Base-by-base conservation (phyloP, 2,797 vertebrate genomes). In the Sphaeramia orbicularis region DNA sequence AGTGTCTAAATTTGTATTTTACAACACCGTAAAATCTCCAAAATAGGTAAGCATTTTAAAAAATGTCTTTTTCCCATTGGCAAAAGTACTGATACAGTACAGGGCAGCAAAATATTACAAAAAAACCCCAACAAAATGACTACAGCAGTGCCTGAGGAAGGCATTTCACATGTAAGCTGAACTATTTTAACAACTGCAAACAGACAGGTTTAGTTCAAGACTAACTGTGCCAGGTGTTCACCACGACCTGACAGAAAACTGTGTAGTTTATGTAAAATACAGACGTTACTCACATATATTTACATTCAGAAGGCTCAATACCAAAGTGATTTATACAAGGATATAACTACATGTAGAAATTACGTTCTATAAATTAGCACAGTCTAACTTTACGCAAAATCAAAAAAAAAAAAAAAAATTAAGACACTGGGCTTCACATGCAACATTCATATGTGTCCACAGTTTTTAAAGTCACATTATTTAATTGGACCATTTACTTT, bases 11-110 rank as follows among this genome's bases (percentile, higher is more conserved):
- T 44, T 54, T 30, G 10, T 53, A 52, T 44, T 27, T 44, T 36
- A 70, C 35, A 60, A 32, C 65, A 69, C n/a, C 58, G 16, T 58
- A 55, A 56, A 53, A 43, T 62, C 54, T 77, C 21, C 21, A 65
- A 53, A 48, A n/a, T 42, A 12, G 51, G 2, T 62, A 47, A 41
- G 30, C 37, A 59, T 24, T 14, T 69, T n/a, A 19, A 68, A 47
- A 53, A 68, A 65, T 10, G 1, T 36, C 8, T 37, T 42, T 57
- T 15, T 10, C 41, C 18, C 13, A 27, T 40, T 56, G 50, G 48
- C 66, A 58, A 19, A 66, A 65, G 82, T 86, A 85, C 88, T 88
- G 85, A 83, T 86, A 75, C 85, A 86, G 84, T 86, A 88, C 82
- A 84, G 6, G 44, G 53, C 36, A 76, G n/a, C 16, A 51, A 55